Evolutionary conservation across 2,888 invertebrate genomes (phyloP).

Genomic region (Meliscaeva auricollis): DNA sequence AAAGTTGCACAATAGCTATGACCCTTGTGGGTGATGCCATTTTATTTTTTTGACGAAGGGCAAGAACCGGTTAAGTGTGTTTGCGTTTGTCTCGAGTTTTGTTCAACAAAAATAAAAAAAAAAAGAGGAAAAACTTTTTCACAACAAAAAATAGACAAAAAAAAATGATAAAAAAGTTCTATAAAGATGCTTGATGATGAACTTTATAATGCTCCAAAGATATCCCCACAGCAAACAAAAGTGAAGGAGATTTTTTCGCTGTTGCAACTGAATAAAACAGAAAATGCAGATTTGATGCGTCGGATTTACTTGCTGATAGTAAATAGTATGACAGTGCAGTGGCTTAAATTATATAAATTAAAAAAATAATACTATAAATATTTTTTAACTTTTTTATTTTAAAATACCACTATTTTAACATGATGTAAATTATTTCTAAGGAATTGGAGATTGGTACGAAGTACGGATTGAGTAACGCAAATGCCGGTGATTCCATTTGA

Average conservation of each 20-base stretch:
- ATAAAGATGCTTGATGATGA: slow-evolving; percentile 1
- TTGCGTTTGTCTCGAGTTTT: slow-evolving; percentile 35
- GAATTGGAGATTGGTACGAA: no score
- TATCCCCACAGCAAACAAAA: neutral
- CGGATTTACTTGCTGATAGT: neutral
- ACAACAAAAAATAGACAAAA: slow-evolving; percentile 7
- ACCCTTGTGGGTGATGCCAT: slow-evolving; percentile 39
- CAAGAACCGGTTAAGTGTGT: slow-evolving; percentile 61
- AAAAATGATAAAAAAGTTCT: slow-evolving; percentile 3
- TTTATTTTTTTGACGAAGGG: slow-evolving; percentile 46
- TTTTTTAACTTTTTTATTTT: no score
- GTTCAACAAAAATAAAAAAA: neutral
- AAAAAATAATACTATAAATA: no score
- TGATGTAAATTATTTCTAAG: no score
- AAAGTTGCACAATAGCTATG: slow-evolving; percentile 33
- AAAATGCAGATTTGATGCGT: neutral
- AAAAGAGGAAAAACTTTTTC: neutral
- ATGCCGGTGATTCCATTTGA: no score
- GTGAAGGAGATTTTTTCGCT: neutral
- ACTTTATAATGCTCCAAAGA: slow-evolving; percentile 17
- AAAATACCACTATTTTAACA: no score
- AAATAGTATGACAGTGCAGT: no score
- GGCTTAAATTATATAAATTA: no score
- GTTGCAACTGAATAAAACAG: neutral
- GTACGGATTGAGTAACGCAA: no score